These are phyloP conservation scores for Chrysemys picta DNA, from an alignment of 2,113 vertebrate species.

Conservation along the genomic window DNA sequence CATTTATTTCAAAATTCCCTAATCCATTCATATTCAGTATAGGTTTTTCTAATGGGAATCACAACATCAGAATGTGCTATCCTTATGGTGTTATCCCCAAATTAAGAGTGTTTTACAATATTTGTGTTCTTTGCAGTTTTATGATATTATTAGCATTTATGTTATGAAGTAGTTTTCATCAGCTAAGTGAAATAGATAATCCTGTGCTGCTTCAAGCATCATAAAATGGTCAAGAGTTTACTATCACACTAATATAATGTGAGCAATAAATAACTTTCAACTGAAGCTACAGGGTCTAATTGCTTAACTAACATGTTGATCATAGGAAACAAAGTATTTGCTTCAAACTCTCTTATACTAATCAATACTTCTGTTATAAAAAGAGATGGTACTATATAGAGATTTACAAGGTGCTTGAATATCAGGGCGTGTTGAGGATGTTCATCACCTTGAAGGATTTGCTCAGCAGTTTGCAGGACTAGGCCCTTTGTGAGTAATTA, in stretches of 20 bases:
- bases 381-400: background rate
- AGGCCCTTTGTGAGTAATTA: background rate
- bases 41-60: background rate
- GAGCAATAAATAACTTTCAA: background rate
- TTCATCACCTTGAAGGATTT: background rate
- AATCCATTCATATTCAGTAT: background rate
- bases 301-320: background rate
- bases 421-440: background rate
- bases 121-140: slow-evolving; percentile 27
- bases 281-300: background rate
- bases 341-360: background rate
- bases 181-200: slow-evolving; percentile 13
- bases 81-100: background rate
- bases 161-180: slow-evolving; percentile 15
- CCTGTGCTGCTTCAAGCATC: background rate
- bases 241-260: background rate
- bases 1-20: background rate
- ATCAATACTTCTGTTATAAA: background rate
- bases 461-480: background rate
- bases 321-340: background rate
- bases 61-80: background rate
- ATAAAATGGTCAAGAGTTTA: background rate
- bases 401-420: background rate
- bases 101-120: background rate
- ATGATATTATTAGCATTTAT: background rate